Evolutionary conservation across 1,140 invertebrate species (phyloP).

Genomic region (Aphaenogaster ashmeadi): DNA sequence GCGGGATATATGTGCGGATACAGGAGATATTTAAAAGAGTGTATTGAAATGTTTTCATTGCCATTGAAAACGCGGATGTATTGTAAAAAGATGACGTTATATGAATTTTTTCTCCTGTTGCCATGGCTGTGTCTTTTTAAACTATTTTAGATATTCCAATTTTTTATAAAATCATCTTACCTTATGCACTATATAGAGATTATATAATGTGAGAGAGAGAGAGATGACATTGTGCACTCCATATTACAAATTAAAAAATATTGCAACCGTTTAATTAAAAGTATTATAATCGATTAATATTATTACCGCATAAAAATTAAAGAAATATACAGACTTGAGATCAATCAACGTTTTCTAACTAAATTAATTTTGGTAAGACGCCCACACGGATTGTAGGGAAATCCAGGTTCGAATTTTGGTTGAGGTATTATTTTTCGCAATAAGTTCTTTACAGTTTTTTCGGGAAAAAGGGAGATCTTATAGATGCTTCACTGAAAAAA

Average conservation of each 20-base stretch:
- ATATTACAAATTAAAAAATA: not conserved
- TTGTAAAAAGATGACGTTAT: not conserved
- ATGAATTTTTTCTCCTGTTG: not conserved
- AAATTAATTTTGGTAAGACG: not conserved
- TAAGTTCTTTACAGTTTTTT: too few relatives aligned
- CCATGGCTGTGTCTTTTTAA: not conserved
- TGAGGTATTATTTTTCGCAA: too few relatives aligned
- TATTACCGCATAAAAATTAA: not conserved
- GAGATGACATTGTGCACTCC: not conserved
- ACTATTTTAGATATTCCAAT: not conserved
- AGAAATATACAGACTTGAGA: not conserved
- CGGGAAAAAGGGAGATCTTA: too few relatives aligned
- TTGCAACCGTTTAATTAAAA: not conserved
- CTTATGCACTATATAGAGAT: not conserved
- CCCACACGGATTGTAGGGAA: too few relatives aligned
- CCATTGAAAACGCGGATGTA: not conserved
- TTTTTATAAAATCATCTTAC: not conserved
- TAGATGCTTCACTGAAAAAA: too few relatives aligned
- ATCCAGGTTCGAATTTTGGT: too few relatives aligned
- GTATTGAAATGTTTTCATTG: not conserved
- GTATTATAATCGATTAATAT: not conserved
- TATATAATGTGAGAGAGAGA: not conserved
- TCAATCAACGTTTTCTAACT: not conserved
- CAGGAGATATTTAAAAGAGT: not conserved
- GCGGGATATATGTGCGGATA: too few relatives aligned